Conservation (phyloP, 2,888 invertebrate species). For the Eutolmus rufibarbis region DNA sequence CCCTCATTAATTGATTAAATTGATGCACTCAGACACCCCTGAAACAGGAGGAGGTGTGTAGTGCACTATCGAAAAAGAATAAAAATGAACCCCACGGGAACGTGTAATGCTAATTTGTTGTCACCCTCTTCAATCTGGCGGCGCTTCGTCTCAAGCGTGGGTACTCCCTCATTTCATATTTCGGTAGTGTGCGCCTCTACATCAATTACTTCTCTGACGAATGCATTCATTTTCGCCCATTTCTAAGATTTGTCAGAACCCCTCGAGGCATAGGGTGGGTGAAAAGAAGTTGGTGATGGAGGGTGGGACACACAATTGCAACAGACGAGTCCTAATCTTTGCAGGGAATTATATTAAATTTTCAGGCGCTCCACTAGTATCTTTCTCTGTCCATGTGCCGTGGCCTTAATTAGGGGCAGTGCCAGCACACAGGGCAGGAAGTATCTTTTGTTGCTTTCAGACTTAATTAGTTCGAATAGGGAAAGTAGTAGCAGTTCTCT, state of each 20-base stretch:
- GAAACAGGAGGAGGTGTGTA: background rate
- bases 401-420: background rate
- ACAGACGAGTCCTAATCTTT: background rate
- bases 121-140: conserved; percentile 4
- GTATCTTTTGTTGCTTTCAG: background rate
- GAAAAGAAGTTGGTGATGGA: background rate
- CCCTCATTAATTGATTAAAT: background rate
- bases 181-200: background rate
- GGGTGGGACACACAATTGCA: background rate
- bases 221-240: background rate
- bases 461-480: background rate
- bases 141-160: background rate
- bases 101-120: background rate
- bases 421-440: background rate
- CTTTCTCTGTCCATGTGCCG: background rate
- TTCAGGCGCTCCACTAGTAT: background rate
- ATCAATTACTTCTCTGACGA: background rate
- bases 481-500: background rate
- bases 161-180: background rate
- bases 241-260: background rate
- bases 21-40: conserved; percentile 3
- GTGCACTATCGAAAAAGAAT: background rate
- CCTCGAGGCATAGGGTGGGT: background rate
- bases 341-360: background rate
- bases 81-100: background rate